Conservation (phyloP, 2,797 vertebrate species). For the Clamator glandarius region DNA sequence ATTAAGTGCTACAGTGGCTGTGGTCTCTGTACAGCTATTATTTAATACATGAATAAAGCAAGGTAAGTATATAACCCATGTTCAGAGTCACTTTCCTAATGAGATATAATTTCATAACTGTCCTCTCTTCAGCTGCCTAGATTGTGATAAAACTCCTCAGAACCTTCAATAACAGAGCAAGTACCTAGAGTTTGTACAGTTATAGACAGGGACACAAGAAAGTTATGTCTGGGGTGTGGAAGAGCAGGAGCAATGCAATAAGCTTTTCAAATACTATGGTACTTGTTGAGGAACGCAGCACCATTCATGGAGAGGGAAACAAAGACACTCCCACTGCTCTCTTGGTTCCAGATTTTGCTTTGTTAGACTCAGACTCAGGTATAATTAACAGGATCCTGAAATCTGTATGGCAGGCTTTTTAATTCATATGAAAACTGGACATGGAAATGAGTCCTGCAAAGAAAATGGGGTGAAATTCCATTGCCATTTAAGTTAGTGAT, state of each 20-base stretch:
- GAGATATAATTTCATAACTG: background rate
- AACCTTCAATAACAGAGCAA: background rate
- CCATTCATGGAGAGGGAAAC: rapidly evolving
- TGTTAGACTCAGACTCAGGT: background rate
- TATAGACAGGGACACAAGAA: background rate
- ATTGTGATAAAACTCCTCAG: background rate
- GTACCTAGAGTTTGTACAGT: background rate
- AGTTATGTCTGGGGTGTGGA: background rate
- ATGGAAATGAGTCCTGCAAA: background rate
- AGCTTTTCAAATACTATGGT: background rate
- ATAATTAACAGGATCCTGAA: background rate
- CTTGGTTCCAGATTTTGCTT: background rate
- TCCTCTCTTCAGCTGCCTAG: rapidly evolving
- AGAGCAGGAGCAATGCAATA: rapidly evolving
- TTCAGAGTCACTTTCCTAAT: background rate
- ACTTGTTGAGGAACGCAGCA: background rate
- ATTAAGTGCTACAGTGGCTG: background rate
- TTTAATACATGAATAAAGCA: background rate
- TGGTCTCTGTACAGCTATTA: background rate
- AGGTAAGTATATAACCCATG: background rate
- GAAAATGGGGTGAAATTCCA: background rate
- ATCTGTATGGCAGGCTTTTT: background rate
- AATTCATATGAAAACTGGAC: background rate
- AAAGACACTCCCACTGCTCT: rapidly evolving
- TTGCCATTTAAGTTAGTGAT: background rate